phyloP scores from a whole-genome alignment of 2,888 invertebrate genomes.

The Villa cingulata region DNA sequence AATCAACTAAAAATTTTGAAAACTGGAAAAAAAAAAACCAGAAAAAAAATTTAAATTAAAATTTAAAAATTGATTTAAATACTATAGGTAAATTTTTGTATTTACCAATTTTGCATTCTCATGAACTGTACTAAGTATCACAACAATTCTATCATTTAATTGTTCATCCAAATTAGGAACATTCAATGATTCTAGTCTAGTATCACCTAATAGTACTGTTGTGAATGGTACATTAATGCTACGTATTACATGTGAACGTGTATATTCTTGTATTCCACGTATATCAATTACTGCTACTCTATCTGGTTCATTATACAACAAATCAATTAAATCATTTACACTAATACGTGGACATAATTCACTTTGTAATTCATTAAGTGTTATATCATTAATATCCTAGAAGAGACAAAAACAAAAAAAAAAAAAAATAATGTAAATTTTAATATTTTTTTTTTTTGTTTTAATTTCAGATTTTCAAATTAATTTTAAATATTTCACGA shows the following conservation, averaged over 20 bases:
- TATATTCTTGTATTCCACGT: slow-evolving; percentile 42
- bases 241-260: slow-evolving; percentile 61
- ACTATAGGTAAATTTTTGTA: slow-evolving; percentile 1
- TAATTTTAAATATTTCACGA: neutral
- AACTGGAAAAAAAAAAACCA: slow-evolving; percentile 47
- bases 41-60: too few relatives aligned
- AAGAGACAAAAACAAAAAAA: slow-evolving; percentile 7
- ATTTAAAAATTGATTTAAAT: neutral
- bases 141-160: slow-evolving; percentile 51
- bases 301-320: slow-evolving; percentile 47
- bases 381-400: slow-evolving; percentile 39
- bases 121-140: slow-evolving; percentile 65
- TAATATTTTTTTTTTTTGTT: neutral
- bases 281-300: slow-evolving; percentile 54
- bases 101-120: slow-evolving; percentile 61
- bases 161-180: slow-evolving; percentile 44
- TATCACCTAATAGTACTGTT: slow-evolving; percentile 56
- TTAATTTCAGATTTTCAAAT: too few relatives aligned
- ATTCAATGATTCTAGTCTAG: slow-evolving; percentile 56
- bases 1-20: slow-evolving; percentile 69
- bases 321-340: slow-evolving; percentile 64
- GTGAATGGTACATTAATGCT: slow-evolving; percentile 84
- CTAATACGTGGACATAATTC: slow-evolving; percentile 77
- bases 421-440: too few relatives aligned
- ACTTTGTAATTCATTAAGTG: slow-evolving; percentile 51